These are phyloP conservation scores for Scolanthus callimorphus DNA, from an alignment of 92 coral and sea anemone genomes.

Conservation along the genomic window DNA sequence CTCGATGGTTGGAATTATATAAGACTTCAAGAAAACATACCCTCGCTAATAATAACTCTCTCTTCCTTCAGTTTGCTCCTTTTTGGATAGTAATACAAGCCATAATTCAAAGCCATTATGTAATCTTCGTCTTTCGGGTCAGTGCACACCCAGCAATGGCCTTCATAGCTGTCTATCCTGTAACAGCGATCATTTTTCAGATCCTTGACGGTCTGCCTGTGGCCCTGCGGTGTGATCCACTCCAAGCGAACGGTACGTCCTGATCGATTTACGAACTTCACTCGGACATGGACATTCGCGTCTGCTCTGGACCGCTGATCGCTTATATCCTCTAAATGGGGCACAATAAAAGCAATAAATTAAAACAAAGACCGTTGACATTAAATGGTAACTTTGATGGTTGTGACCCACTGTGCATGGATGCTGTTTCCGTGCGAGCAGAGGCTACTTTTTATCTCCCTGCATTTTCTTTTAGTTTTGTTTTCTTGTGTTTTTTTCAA, in stretches of 20 bases:
- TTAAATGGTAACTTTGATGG: too few species aligned
- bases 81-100: conserved; percentile 71
- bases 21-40: too few species aligned
- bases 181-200: conserved; percentile 82
- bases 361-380: too few species aligned
- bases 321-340: conserved; percentile 25
- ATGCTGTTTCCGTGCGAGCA: too few species aligned
- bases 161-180: conserved; percentile 74
- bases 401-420: too few species aligned
- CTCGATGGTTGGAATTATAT: too few species aligned
- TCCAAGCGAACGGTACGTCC: conserved; percentile 59
- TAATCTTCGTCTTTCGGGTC: conserved; percentile 67
- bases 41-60: conserved; percentile 87
- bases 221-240: conserved; percentile 80
- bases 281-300: conserved; percentile 58
- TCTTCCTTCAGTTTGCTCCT: conserved; percentile 53
- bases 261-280: conserved; percentile 85
- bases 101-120: conserved; percentile 71
- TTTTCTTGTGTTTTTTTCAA: too few species aligned
- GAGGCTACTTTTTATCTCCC: too few species aligned
- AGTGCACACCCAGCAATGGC: conserved; percentile 83
- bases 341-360: too few species aligned
- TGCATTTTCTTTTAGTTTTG: too few species aligned
- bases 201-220: conserved; percentile 62
- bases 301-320: conserved; percentile 42